A percentile compares a stretch with the other conserved stretches of the same genome.
These are phyloP conservation scores for Polyommatus iphigenia DNA, from an alignment of 2,888 invertebrate species.

Conservation along the genomic window DNA sequence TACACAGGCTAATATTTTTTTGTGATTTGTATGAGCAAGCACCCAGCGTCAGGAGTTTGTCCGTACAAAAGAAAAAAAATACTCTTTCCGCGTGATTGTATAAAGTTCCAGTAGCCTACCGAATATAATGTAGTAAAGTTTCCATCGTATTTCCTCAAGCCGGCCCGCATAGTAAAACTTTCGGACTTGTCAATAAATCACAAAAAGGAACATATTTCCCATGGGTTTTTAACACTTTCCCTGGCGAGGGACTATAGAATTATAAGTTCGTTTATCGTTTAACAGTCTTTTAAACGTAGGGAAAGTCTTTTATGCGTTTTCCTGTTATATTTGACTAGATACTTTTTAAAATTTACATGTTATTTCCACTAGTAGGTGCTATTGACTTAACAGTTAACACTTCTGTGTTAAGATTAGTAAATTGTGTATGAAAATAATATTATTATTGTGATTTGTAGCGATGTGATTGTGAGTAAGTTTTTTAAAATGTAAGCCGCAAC, in stretches of 20 bases:
- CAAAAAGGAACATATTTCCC: conserved; percentile 64
- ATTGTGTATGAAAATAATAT: too few species aligned
- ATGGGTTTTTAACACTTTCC: conserved; percentile 43
- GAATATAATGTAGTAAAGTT: neutral
- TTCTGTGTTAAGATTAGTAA: too few species aligned
- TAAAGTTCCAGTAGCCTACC: neutral
- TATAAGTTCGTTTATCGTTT: conserved; percentile 36
- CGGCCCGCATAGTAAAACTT: conserved; percentile 66
- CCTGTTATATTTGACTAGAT: neutral
- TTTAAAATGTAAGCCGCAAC: too few species aligned
- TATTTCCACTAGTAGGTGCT: neutral
- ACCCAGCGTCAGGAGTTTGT: neutral
- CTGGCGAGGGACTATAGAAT: conserved; percentile 33
- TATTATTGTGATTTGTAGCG: too few species aligned
- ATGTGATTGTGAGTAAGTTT: too few species aligned
- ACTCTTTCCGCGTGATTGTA: too few species aligned
- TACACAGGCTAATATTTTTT: too few species aligned
- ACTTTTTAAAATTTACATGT: neutral
- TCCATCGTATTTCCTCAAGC: conserved; percentile 53
- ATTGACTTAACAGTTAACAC: too few species aligned
- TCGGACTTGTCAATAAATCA: conserved; percentile 67
- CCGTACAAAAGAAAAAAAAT: too few species aligned
- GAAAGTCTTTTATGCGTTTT: neutral
- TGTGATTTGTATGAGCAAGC: too few species aligned
- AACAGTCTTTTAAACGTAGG: conserved; percentile 1